phyloP scores from a whole-genome alignment of 35 echinoderm and acorn worm genomes.

The Hemicentrotus pulcherrimus region DNA sequence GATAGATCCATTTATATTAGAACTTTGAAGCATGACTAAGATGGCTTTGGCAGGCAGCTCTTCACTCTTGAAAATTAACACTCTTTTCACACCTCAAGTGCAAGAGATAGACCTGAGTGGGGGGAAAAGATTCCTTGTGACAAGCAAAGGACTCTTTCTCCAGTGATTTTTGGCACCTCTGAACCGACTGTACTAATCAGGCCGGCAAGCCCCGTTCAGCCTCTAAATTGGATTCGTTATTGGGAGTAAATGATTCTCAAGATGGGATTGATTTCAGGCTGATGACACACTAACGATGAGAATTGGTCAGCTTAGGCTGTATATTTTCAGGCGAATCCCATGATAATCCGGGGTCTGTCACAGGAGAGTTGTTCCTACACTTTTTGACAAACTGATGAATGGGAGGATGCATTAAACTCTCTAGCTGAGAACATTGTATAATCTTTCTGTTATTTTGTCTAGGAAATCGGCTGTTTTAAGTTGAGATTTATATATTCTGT shows the following conservation, averaged over 20 bases:
- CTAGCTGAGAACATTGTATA: neutral
- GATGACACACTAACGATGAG: slow-evolving; percentile 10
- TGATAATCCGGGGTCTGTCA: neutral
- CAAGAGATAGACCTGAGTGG: neutral
- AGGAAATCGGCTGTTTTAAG: neutral
- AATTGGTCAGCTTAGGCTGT: neutral
- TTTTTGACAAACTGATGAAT: neutral
- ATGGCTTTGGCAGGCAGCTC: neutral
- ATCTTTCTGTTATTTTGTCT: neutral
- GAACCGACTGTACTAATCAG: neutral
- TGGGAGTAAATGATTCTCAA: slow-evolving; percentile 6
- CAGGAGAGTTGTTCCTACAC: neutral
- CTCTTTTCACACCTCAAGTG: neutral
- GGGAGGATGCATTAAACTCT: neutral
- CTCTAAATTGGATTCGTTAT: slow-evolving; percentile 19
- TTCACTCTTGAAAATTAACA: neutral
- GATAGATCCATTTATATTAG: neutral
- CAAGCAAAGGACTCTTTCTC: neutral
- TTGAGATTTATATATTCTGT: neutral
- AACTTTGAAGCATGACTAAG: neutral
- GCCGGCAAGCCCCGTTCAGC: neutral
- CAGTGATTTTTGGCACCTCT: slow-evolving; percentile 1
- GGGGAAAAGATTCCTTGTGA: neutral
- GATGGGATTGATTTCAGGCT: neutral
- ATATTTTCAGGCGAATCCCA: neutral